phyloP scores from a whole-genome alignment of 2,888 invertebrate species.

The Drosophila meridiana region DNA sequence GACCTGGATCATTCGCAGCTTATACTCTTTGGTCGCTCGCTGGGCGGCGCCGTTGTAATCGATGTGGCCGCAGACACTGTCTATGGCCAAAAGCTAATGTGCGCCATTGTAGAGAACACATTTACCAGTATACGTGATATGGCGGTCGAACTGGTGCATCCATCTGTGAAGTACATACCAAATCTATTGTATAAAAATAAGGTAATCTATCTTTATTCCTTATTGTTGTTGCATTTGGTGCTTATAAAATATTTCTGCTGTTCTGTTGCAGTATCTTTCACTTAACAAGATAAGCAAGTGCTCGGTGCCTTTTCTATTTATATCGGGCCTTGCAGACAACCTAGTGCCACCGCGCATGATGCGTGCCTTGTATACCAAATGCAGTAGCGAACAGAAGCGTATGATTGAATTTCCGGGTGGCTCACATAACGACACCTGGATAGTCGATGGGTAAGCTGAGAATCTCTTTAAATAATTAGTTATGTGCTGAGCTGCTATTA shows the following conservation, averaged over 20 bases:
- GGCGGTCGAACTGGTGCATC: conserved; percentile 90
- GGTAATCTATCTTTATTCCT: conserved; percentile 85
- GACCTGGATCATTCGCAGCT: conserved; percentile 95
- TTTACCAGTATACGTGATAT: conserved; percentile 98
- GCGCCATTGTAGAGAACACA: conserved; percentile 96
- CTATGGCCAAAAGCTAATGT: conserved; percentile 92
- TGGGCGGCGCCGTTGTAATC: conserved; percentile 96
- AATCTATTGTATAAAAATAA: conserved; percentile 95
- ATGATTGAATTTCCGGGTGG: conserved; percentile 92
- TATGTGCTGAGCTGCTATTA: neutral
- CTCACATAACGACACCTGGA: conserved; percentile 98
- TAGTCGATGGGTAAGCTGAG: conserved; percentile 89
- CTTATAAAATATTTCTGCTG: neutral
- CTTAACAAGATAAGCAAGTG: conserved; percentile 90
- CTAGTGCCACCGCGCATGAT: conserved; percentile 97
- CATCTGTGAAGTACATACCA: conserved; percentile 91
- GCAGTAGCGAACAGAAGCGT: conserved; percentile 91
- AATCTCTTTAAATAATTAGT: neutral
- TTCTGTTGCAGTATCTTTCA: conserved; percentile 89
- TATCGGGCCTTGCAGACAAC: conserved; percentile 94
- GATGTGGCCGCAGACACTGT: conserved; percentile 92
- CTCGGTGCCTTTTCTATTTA: conserved; percentile 92
- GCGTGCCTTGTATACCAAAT: conserved; percentile 90
- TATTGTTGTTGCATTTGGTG: neutral
- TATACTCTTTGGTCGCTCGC: conserved; percentile 93